Percentiles rank a stretch among this genome's conserved stretches.
These are phyloP conservation scores for Hyposmocoma kahamanoa DNA, from an alignment of 1,140 invertebrate genomes.

Conservation along the genomic window DNA sequence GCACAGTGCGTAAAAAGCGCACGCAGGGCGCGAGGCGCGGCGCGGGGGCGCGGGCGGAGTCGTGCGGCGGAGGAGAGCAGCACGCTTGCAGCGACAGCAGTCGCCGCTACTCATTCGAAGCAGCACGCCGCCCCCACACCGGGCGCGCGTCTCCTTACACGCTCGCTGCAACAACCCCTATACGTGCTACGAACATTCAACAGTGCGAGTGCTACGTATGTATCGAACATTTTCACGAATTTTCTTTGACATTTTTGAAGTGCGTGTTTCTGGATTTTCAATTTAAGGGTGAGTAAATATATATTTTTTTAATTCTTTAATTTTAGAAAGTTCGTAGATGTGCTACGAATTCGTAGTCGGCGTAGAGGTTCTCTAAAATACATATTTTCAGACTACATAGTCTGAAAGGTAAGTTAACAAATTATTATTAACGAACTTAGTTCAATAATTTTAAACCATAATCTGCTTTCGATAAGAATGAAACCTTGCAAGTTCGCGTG, in stretches of 20 bases:
- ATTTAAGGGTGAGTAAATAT: constrained; percentile 20
- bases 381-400: no score
- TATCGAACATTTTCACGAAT: constrained; percentile 24
- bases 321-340: constrained; percentile 24
- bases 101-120: constrained; percentile 58
- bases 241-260: constrained; percentile 16
- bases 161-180: constrained; percentile 29
- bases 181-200: constrained; percentile 49
- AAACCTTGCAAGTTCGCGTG: constrained; percentile 11
- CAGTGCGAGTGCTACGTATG: constrained; percentile 40
- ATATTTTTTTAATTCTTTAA: constrained; percentile 16
- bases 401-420: constrained; percentile 2
- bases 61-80: constrained; percentile 35
- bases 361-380: constrained; percentile 9
- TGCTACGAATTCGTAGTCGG: constrained; percentile 34
- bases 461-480: constrained; percentile 8
- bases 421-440: background rate
- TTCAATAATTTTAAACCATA: background rate
- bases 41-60: constrained; percentile 32
- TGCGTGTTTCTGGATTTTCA: constrained; percentile 36
- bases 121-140: constrained; percentile 61
- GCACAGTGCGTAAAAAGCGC: constrained; percentile 71
- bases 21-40: constrained; percentile 53
- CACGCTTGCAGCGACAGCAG: constrained; percentile 43
- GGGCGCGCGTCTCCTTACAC: constrained; percentile 30